Conservation (phyloP, 2,888 invertebrate species). For the Raillietiella orientalis region DNA sequence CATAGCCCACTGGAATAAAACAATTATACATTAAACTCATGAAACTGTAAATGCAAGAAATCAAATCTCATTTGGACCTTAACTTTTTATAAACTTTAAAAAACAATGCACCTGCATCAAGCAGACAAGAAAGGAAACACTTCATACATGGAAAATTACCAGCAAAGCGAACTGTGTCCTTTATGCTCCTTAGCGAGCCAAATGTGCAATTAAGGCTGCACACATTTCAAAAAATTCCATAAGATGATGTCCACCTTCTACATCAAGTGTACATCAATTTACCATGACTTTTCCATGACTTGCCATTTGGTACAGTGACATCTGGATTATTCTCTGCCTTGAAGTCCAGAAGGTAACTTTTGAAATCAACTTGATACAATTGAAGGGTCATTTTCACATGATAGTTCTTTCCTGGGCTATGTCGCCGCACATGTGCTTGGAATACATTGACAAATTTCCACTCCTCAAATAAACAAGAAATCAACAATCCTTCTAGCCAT, state of each 20-base stretch:
- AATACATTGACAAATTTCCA: slow-evolving; percentile 96
- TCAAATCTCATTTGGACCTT: too few species aligned
- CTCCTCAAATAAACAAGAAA: slow-evolving; percentile 20
- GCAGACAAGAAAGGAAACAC: too few species aligned
- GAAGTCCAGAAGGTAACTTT: slow-evolving; percentile 87
- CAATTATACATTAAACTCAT: too few species aligned
- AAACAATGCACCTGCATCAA: too few species aligned
- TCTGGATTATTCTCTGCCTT: slow-evolving; percentile 38
- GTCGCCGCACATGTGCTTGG: slow-evolving; percentile 76
- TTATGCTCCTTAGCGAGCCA: slow-evolving; percentile 52
- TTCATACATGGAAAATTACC: too few species aligned
- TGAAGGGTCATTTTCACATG: slow-evolving; percentile 93
- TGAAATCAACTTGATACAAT: slow-evolving; percentile 93
- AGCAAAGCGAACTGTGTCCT: not conserved
- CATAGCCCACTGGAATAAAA: too few species aligned
- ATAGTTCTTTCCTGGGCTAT: slow-evolving; percentile 45
- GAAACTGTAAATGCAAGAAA: too few species aligned
- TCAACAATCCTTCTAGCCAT: not conserved
- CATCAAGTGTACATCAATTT: not conserved
- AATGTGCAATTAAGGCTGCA: slow-evolving; percentile 82
- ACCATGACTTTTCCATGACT: not conserved
- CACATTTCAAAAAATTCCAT: slow-evolving; percentile 99
- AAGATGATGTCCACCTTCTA: slow-evolving; percentile 46
- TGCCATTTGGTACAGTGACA: not conserved
- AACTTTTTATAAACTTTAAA: too few species aligned